phyloP scores from a whole-genome alignment of 2,888 invertebrate genomes.

The Metalampra italica region DNA sequence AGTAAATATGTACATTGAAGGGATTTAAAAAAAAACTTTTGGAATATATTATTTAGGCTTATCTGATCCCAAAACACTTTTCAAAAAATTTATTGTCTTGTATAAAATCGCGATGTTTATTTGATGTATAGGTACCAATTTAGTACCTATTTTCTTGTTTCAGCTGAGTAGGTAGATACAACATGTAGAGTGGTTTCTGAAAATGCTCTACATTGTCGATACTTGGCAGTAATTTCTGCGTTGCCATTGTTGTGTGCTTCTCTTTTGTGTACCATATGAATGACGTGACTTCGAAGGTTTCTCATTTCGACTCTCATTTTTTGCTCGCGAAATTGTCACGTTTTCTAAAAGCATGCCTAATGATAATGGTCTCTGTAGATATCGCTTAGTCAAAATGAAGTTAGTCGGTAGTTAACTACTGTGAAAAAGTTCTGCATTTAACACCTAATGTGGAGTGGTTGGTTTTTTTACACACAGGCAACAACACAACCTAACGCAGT shows the following conservation, averaged over 20 bases:
- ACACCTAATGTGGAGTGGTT: background rate
- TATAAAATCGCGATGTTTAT: no score
- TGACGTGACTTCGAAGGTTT: conserved; percentile 35
- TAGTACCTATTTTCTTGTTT: no score
- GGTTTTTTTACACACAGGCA: background rate
- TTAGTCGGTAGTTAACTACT: no score
- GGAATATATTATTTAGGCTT: no score
- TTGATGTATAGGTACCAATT: no score
- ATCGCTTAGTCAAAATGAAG: no score
- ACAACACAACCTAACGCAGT: conserved; percentile 16
- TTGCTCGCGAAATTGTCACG: conserved; percentile 2
- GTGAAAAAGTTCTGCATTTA: background rate
- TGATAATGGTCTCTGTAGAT: background rate
- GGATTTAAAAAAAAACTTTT: no score
- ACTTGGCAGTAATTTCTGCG: conserved; percentile 48
- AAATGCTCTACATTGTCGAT: conserved; percentile 44
- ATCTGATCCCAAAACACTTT: no score
- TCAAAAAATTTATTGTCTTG: no score
- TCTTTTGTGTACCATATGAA: conserved; percentile 44
- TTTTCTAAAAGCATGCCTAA: background rate
- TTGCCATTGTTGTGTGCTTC: conserved; percentile 42
- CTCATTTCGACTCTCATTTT: conserved; percentile 28
- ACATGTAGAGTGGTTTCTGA: conserved; percentile 37
- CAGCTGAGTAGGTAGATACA: no score
- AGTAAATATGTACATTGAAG: no score